Evolutionary conservation across 2,888 invertebrate species (phyloP), one percentile per base, ranked within the genome.

Genomic region (Acanthosoma haemorrhoidale): DNA sequence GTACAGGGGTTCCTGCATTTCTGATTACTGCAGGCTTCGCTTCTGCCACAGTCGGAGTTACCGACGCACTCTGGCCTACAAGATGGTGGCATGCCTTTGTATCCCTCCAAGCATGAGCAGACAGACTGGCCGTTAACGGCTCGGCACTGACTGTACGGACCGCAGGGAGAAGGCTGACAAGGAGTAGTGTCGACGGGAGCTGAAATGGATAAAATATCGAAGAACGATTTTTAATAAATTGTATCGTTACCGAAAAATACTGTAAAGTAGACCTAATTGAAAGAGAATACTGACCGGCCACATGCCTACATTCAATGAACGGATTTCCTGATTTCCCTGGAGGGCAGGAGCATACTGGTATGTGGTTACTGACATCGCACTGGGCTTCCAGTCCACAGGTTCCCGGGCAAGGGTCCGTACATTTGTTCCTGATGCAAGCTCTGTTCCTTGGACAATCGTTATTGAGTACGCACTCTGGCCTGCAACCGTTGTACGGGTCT

Each of bases 1-100:
- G 85, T 83, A 77, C 91, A 92, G 13, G 91, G 91, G 79, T 91
- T 87, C 70, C 84, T 84, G 78, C 92, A 92, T 80, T 88, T 89
- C 75, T 88, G 87, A 78, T 89, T 89, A 70, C 86, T 86, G 76
- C 91, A 91, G 1, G 90, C 88, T 78, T 85, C 82, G 76, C 87
- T 85, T 72, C 83, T 81, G 32, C 86, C 80, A 79, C 92, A 92
- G 77, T 91, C 91, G 0, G 88, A 84, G 75, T 87, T 80, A 11
- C 79, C 75, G 21, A 79, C 77, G 75, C 83, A 83, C 74, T 82
- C 82, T 16, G 80, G 80, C 39, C 80, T 74, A 72, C 81, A 81
- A 9, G 87, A 84, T 2, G 91, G 91, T 39, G 92, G 91, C 74
- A 84, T 85, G 73, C 92, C 91, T 57, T 88, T 83, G 77, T 84